Base-by-base conservation (phyloP, 2,113 vertebrate species). In the Turdus rufiventris region DNA sequence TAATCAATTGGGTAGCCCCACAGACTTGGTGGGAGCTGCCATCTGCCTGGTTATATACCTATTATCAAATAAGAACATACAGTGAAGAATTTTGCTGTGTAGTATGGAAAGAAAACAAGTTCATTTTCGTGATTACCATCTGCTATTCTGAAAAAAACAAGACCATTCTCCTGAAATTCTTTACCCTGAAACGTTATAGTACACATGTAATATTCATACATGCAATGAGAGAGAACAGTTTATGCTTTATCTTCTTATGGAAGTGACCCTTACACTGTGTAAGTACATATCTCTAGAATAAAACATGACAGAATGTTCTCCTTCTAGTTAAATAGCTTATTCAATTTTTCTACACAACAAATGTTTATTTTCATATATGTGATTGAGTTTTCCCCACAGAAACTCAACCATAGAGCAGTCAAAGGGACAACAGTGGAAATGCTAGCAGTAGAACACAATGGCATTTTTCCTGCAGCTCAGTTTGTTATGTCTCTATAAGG, bases 401-500 rank as follows among this genome's bases (percentile, higher is more conserved):
- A 74, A 63, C 31, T 56, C 68, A 53, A 33, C 75, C 40, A 67
- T 3, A 48, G 29, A 38, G 33, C 4, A 17, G 60, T 28, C 26
- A 71, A 60, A 78, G 31, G 54, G 66, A 91, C 74, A 95, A 78
- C 78, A 72, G 91, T 87, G 75, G 88, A 79, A 89, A 93, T 76
- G 26, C 15, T 63, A 70, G 29, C 14, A n/a, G 51, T 65, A 58
- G 61, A 79, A 7, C 2, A 2, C 72, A 78, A 62, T 61, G 58
- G 40, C 70, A 66, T 18, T 93, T 85, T 33, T 57, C 12, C 50
- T 86, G 50, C 60, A 90, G 67, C 54, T 82, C 19, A 29, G 47
- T 89, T 94, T 8, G 1, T 94, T 94, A 88, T 96, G 93, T 96
- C 93, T 97, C 62, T 95, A 89, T 96, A 94, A 96, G 94, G 96